phyloP scores from a whole-genome alignment of 2,888 invertebrate genomes.

The Cecidostiba fungosa region DNA sequence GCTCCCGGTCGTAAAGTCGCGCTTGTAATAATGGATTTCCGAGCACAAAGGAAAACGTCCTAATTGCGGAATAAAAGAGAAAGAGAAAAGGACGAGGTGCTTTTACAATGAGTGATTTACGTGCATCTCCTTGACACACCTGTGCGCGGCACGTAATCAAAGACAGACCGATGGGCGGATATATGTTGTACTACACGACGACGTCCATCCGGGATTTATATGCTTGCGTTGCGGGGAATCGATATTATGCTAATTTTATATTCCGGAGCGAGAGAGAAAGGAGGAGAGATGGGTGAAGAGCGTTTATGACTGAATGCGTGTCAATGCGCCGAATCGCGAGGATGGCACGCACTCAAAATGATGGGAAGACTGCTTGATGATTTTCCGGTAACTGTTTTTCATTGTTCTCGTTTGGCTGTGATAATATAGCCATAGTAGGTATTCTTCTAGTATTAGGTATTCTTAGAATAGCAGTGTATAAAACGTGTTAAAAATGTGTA shows the following conservation, averaged over 20 bases:
- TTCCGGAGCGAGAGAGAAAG: not conserved
- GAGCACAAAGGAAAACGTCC: conserved; percentile 49
- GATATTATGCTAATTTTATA: conserved; percentile 64
- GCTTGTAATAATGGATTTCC: conserved; percentile 11
- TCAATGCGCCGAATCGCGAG: not conserved
- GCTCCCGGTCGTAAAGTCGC: not conserved
- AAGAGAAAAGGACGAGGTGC: not conserved
- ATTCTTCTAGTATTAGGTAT: too few relatives aligned
- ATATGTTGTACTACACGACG: conserved; percentile 1
- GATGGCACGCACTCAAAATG: not conserved
- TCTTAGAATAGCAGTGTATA: too few relatives aligned
- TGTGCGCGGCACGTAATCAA: conserved; percentile 64
- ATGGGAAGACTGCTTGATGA: not conserved
- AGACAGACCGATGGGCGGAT: conserved; percentile 24
- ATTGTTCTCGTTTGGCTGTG: not conserved
- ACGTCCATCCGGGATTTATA: conserved; percentile 57
- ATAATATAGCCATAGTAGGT: too few relatives aligned
- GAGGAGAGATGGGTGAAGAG: not conserved
- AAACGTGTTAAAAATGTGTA: too few relatives aligned
- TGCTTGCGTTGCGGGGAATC: conserved; percentile 43
- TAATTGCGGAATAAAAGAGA: conserved; percentile 33
- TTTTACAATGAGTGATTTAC: conserved; percentile 58
- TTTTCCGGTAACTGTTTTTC: not conserved
- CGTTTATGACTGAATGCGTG: conserved; percentile 24
- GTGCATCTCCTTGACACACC: conserved; percentile 67